Conservation (phyloP, 2,888 invertebrate genomes). For the Phytoseiulus persimilis region DNA sequence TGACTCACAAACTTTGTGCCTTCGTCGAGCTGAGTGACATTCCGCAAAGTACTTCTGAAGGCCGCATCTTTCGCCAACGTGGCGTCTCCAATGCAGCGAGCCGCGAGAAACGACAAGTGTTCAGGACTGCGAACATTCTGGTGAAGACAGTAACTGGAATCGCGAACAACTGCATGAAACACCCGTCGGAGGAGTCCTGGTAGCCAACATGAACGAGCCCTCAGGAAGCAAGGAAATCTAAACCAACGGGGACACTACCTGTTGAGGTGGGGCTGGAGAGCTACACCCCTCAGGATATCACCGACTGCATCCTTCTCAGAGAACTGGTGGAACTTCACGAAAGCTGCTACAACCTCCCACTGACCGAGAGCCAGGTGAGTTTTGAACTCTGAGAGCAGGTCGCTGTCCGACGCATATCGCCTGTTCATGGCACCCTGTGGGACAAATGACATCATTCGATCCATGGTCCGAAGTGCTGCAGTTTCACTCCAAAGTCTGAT, state of each 20-base stretch:
- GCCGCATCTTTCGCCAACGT: constrained; percentile 6
- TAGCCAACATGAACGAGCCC: no score
- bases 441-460: neutral
- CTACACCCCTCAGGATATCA: constrained; percentile 17
- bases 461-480: neutral
- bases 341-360: constrained; percentile 30
- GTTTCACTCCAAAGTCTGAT: neutral
- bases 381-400: constrained; percentile 7
- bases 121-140: constrained; percentile 28
- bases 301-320: neutral
- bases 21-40: constrained; percentile 11
- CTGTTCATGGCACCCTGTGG: constrained; percentile 13
- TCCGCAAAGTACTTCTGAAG: neutral
- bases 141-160: constrained; percentile 20
- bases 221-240: no score
- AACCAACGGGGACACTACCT: neutral
- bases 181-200: no score
- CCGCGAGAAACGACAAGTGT: constrained; percentile 21
- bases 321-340: neutral
- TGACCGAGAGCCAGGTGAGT: constrained; percentile 26
- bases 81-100: constrained; percentile 7
- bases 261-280: constrained; percentile 22
- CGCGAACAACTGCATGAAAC: no score
- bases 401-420: neutral
- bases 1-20: constrained; percentile 15